Percentiles rank a stretch among this genome's conserved stretches.
phyloP scores from a whole-genome alignment of 2,888 invertebrate species.

The Pyrrhosoma nymphula region DNA sequence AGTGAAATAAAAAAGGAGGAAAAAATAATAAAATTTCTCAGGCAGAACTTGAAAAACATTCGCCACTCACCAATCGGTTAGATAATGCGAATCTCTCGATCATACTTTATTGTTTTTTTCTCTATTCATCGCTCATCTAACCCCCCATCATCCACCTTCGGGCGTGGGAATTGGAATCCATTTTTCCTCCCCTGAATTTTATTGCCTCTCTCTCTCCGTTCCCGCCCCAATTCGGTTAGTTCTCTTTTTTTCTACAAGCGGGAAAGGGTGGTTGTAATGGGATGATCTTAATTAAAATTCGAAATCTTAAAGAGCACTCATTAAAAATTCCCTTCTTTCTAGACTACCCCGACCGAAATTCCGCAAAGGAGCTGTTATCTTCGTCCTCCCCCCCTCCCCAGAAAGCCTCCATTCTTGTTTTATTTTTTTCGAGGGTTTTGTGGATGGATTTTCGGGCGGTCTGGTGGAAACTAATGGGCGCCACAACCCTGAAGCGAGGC shows the following conservation, averaged over 20 bases:
- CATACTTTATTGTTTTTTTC: background rate
- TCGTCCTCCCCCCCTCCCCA: background rate
- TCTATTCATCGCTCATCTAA: background rate
- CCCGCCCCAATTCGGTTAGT: background rate
- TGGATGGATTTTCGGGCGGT: background rate
- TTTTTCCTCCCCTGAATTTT: background rate
- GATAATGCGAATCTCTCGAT: background rate
- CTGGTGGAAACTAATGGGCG: background rate
- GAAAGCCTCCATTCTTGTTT: background rate
- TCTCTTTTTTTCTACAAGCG: background rate
- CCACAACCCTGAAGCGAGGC: background rate
- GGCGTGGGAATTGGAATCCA: background rate
- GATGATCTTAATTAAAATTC: slow-evolving; percentile 32
- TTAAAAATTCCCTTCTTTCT: background rate
- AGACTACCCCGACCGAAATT: background rate
- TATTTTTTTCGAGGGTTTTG: background rate
- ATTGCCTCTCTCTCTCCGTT: background rate
- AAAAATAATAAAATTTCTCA: background rate
- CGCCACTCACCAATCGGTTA: background rate
- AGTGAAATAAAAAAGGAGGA: background rate
- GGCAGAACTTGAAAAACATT: background rate
- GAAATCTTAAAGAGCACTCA: background rate
- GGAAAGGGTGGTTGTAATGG: background rate
- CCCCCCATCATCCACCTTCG: background rate
- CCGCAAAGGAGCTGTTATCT: background rate